Percentiles rank a stretch among this genome's conserved stretches.
Evolutionary conservation across 2,113 vertebrate species (phyloP).

Genomic region (Chloropsis cyanopogon): DNA sequence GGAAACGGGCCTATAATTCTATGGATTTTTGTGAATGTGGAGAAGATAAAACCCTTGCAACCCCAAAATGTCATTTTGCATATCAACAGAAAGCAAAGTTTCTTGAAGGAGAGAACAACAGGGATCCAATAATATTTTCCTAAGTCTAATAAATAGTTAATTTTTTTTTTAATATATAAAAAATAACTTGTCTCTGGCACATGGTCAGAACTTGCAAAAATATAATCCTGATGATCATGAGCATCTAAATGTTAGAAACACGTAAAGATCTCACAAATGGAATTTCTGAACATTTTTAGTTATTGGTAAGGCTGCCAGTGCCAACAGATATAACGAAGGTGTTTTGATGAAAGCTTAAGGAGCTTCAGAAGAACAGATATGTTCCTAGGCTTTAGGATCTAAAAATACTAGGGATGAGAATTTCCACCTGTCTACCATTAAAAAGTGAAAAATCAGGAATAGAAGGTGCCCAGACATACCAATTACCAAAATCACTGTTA

Average conservation of each 20-base stretch:
- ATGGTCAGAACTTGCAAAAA: background rate
- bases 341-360: background rate
- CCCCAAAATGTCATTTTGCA: background rate
- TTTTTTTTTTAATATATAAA: background rate
- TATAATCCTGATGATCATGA: background rate
- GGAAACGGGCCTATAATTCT: background rate
- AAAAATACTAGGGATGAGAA: constrained; percentile 21
- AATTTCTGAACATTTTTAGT: background rate
- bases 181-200: background rate
- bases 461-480: background rate
- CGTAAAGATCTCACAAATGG: background rate
- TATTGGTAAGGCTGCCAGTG: background rate
- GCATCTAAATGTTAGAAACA: background rate
- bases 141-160: background rate
- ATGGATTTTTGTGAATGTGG: background rate
- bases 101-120: background rate
- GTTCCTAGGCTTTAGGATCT: background rate
- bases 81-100: background rate
- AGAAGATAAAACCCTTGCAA: background rate
- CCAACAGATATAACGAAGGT: background rate
- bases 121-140: background rate
- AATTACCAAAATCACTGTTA: background rate
- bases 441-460: background rate
- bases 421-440: background rate
- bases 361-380: background rate